Conservation (phyloP, 2,888 invertebrate species). For the Nycteola revayana region DNA sequence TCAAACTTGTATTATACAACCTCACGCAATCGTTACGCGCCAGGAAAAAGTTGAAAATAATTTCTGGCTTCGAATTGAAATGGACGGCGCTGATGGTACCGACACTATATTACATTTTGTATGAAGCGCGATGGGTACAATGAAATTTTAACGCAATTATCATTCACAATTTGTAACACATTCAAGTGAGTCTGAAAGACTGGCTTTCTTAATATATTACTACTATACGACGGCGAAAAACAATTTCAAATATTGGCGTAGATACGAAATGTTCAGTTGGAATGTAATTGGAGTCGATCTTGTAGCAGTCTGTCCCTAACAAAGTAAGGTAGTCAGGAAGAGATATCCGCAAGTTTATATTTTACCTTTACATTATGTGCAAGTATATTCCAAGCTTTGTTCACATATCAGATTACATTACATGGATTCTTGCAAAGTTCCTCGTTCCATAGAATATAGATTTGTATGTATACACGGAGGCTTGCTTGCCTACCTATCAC, state of each 20-base stretch:
- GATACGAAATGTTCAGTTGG: constrained; percentile 2
- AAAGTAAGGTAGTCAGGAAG: constrained; percentile 20
- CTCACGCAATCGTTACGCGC: constrained; percentile 58
- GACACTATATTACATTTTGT: too few relatives aligned
- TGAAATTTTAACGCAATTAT: too few relatives aligned
- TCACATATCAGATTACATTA: constrained; percentile 39
- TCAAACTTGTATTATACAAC: constrained; percentile 70
- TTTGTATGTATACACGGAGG: constrained; percentile 9
- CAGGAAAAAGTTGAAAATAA: constrained; percentile 53
- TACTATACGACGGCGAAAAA: too few relatives aligned
- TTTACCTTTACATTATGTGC: constrained; percentile 30
- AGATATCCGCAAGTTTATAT: constrained; percentile 27
- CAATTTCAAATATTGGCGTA: constrained; percentile 4
- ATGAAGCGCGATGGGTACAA: too few relatives aligned
- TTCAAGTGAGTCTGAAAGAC: too few relatives aligned
- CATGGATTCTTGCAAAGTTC: constrained; percentile 29
- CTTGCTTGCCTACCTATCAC: constrained; percentile 11
- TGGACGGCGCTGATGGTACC: constrained; percentile 9
- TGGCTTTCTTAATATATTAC: too few relatives aligned
- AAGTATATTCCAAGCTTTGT: constrained; percentile 30
- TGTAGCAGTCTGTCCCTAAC: constrained; percentile 16
- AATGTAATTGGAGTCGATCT: constrained; percentile 20
- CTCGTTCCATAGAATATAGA: constrained; percentile 16
- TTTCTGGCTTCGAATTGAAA: constrained; percentile 44
- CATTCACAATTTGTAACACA: too few relatives aligned